Evolutionary conservation across 2,888 invertebrate genomes (phyloP).

Genomic region (Sycophila texana): DNA sequence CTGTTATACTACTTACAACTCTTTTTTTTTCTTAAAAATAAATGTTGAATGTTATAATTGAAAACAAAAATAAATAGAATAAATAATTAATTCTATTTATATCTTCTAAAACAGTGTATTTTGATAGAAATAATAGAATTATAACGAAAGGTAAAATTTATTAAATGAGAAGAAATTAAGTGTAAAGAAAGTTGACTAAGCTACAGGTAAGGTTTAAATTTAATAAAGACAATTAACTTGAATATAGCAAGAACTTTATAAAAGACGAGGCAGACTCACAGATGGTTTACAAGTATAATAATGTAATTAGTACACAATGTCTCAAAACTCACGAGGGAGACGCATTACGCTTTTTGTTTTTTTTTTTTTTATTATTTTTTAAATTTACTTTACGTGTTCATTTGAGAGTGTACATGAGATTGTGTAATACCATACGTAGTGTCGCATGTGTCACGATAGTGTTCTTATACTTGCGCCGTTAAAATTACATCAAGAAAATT

Average conservation of each 20-base stretch:
- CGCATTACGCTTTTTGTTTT: constrained; percentile 49
- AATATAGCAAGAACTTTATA: constrained; percentile 75
- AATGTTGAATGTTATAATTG: neutral
- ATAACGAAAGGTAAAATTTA: neutral
- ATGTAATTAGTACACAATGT: constrained; percentile 65
- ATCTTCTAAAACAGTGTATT: too few relatives aligned
- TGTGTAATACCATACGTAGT: constrained; percentile 17
- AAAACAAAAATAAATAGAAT: too few relatives aligned
- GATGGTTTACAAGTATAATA: constrained; percentile 71
- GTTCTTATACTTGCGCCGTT: constrained; percentile 1
- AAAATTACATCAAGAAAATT: constrained; percentile 48
- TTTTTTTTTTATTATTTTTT: constrained; percentile 13
- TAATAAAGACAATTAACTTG: constrained; percentile 55
- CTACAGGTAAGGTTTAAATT: neutral
- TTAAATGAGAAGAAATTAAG: neutral
- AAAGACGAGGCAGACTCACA: constrained; percentile 75
- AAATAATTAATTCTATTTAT: too few relatives aligned
- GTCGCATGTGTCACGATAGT: constrained; percentile 2
- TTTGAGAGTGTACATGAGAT: constrained; percentile 11
- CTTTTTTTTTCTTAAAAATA: neutral
- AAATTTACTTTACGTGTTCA: constrained; percentile 37
- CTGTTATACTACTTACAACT: neutral
- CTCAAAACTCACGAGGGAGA: constrained; percentile 61
- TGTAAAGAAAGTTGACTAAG: too few relatives aligned
- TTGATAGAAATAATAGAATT: neutral